phyloP scores from a whole-genome alignment of 2,797 vertebrate species.

The Lepilemur ruficaudatus region DNA sequence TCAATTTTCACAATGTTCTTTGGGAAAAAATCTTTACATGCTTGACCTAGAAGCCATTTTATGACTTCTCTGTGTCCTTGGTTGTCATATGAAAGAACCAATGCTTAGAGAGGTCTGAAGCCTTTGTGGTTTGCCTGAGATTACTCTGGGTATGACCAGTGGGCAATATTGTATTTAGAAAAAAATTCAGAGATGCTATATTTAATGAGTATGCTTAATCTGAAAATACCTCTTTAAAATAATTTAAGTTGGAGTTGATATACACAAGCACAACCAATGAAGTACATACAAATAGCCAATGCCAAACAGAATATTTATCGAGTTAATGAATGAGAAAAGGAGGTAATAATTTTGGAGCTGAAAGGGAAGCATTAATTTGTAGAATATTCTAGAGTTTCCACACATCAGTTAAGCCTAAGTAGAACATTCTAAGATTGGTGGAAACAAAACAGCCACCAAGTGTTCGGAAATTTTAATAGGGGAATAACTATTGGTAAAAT shows the following conservation, averaged over 20 bases:
- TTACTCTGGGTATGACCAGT: not conserved
- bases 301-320: not conserved
- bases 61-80: not conserved
- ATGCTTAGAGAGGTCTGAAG: not conserved
- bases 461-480: not conserved
- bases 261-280: not conserved
- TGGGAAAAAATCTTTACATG: not conserved
- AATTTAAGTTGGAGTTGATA: not conserved
- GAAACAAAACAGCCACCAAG: not conserved
- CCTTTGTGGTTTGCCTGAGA: not conserved
- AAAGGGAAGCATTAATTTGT: not conserved
- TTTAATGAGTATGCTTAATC: not conserved
- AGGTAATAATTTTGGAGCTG: not conserved
- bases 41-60: not conserved
- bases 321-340: not conserved
- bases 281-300: not conserved
- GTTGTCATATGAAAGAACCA: not conserved
- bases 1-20: not conserved
- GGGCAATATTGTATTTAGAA: not conserved
- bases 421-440: not conserved
- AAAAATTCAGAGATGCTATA: not conserved
- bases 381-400: not conserved
- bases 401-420: not conserved
- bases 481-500: not conserved
- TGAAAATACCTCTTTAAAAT: not conserved